Evolutionary conservation across 2,888 invertebrate species (phyloP), one percentile per base, ranked within the genome.

Genomic region (Leistus spinibarbis): DNA sequence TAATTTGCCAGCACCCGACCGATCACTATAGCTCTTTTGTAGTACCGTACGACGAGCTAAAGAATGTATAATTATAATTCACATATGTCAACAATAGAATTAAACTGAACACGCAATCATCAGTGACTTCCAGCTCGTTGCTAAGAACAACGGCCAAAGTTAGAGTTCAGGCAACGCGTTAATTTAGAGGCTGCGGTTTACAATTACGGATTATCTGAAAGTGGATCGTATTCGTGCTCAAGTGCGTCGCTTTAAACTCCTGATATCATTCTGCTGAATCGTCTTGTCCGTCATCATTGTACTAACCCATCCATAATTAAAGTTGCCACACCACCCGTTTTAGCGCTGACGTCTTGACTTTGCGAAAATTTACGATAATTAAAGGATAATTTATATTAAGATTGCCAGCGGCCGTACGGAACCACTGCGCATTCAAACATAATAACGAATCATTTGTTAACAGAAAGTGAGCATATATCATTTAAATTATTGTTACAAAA

Each of bases 131-230:
- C 5, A 13, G 13, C 10, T 40, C 13, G 40, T n/a, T n/a, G 40
- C 13, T 40, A 10, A 40, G 60, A 57, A 20, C 40, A 69, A 69
- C 70, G 23, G 13, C n/a, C 62, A 70, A 70, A 63, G 63, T 22
- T 70, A 2, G 60, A 65, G 66, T 72, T 72, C 65, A 54, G 64
- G 56, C 65, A 65, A 56, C 56, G 65, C 65, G 65, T 72, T 72
- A 65, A 72, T 72, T 72, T 72, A 67, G 67, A 74, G 73, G 13
- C 73, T 57, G 67, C 60, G 73, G 73, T 74, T 74, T 74, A 74
- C 73, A 74, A 74, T 74, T 74, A 74, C 73, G 73, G 67, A 74
- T 74, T 74, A 74, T 74, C 73, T 74, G 68, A 62, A 62, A 74
- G 73, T 74, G 68, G 68, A 74, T 74, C 73, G 73, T 54, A 62